These are phyloP conservation scores for Herminia tarsipennalis DNA, from an alignment of 2,888 invertebrate genomes.

Conservation along the genomic window DNA sequence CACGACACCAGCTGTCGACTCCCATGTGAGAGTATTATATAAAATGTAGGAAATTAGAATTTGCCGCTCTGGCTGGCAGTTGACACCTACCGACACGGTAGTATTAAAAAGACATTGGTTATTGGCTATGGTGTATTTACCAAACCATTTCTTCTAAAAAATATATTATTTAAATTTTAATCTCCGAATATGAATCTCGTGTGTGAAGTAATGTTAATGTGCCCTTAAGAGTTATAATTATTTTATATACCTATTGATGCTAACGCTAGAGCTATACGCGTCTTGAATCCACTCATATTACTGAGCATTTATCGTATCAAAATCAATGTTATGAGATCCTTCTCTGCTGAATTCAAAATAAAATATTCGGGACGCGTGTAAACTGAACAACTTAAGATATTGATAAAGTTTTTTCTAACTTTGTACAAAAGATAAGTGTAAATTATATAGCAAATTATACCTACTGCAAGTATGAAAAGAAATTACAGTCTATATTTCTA, in stretches of 20 bases:
- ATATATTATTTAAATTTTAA: conserved; percentile 42
- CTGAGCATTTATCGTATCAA: conserved; percentile 5
- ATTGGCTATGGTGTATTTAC: conserved; percentile 32
- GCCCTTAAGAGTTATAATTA: conserved; percentile 40
- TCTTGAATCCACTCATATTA: conserved; percentile 14
- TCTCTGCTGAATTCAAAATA: neutral
- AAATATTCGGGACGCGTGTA: conserved; percentile 12
- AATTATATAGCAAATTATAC: conserved; percentile 2
- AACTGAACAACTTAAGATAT: conserved; percentile 9
- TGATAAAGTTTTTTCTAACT: conserved; percentile 32
- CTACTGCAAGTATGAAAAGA: neutral
- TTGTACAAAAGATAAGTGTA: conserved; percentile 27
- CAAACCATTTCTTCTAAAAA: conserved; percentile 33
- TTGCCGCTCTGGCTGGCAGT: conserved; percentile 25
- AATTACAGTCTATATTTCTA: conserved; percentile 12
- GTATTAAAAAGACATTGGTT: conserved; percentile 31
- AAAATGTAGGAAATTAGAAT: conserved; percentile 29
- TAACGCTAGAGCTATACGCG: conserved; percentile 21
- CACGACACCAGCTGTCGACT: conserved; percentile 79
- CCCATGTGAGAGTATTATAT: conserved; percentile 69
- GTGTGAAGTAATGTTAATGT: conserved; percentile 49
- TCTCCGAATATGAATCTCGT: conserved; percentile 55
- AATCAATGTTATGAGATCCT: conserved; percentile 1
- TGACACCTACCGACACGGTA: conserved; percentile 29
- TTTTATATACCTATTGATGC: conserved; percentile 34